Base-by-base conservation (phyloP, 2,888 invertebrate genomes). In the Thereva unica region DNA sequence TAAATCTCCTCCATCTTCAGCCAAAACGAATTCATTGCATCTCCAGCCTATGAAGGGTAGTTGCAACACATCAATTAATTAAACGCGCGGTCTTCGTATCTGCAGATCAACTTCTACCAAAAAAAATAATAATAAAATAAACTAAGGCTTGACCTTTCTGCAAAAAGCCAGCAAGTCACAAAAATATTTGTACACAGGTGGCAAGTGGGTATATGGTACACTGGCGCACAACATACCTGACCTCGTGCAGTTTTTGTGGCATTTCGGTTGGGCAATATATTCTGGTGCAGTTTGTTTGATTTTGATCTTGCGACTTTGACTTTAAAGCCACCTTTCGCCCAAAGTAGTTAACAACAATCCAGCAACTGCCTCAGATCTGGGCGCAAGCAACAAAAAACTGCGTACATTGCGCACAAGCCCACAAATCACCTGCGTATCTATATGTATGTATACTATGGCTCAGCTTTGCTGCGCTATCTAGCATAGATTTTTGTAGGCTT, bases 261-360 rank as follows among this genome's bases (percentile, higher is more conserved):
- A 47, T 47, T 47, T 47, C 47, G 7, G 12, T 4, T 41, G 9
- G 34, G 12, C 10, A 6, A 38, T 59, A 23, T 23, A 23, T 23
- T 23, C 23, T 23, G 23, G 23, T 23, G 23, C 23, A 23, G 23
- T 23, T 23, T 59, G 37, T 47, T 47, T 44, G 57, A 47, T 59
- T 47, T 59, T 59, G 47, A 59, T 59, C 57, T 59, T 8, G 57
- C 57, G 57, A 59, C 57, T 59, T 59, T 59, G 57, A 59, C 57
- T 59, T 59, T 59, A 59, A 45, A 37, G 8, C n/a, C 35, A 47
- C 57, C 47, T 59, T 59, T 59, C 57, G 57, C 57, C 57, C 38
- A 59, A 59, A 59, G 57, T 47, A 12, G 7, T 12, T 7, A 47
- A 59, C 37, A 23, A 23, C 45, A 59, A 59, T 59, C 35, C 23